These are phyloP conservation scores for Sternarchorhynchus goeldii DNA, from an alignment of 2,797 vertebrate genomes.

Conservation along the genomic window DNA sequence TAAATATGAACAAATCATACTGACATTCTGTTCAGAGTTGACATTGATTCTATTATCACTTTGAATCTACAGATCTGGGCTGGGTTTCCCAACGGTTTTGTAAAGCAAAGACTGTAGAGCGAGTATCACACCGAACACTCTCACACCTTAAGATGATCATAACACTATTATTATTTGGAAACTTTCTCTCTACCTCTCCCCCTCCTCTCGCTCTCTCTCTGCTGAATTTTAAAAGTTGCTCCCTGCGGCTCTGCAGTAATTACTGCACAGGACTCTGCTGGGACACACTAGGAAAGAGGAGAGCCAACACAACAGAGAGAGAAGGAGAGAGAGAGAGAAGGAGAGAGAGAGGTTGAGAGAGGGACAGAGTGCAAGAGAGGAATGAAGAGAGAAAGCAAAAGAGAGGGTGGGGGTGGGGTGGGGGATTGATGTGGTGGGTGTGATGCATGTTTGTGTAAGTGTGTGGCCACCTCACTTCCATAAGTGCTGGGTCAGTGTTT, in stretches of 20 bases:
- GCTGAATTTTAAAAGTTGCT: conserved; percentile 50
- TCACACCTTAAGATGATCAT: too few relatives aligned
- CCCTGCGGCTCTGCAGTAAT: conserved; percentile 56
- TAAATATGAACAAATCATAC: too few relatives aligned
- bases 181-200: not conserved
- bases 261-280: conserved; percentile 47
- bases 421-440: too few relatives aligned
- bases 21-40: too few relatives aligned
- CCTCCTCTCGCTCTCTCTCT: conserved; percentile 3
- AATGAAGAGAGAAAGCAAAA: not conserved
- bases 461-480: not conserved
- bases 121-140: not conserved
- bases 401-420: not conserved
- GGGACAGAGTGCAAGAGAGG: conserved; percentile 43
- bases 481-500: too few relatives aligned
- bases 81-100: too few relatives aligned
- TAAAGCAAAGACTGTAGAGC: too few relatives aligned
- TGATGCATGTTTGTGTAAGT: not conserved
- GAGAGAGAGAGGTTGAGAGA: conserved; percentile 53
- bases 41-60: too few relatives aligned
- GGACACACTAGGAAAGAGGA: conserved; percentile 28
- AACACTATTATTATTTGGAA: too few relatives aligned
- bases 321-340: conserved; percentile 17
- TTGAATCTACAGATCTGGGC: too few relatives aligned
- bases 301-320: conserved; percentile 15